Evolutionary conservation across 2,797 vertebrate genomes (phyloP).

Genomic region (Thalassophryne amazonica): DNA sequence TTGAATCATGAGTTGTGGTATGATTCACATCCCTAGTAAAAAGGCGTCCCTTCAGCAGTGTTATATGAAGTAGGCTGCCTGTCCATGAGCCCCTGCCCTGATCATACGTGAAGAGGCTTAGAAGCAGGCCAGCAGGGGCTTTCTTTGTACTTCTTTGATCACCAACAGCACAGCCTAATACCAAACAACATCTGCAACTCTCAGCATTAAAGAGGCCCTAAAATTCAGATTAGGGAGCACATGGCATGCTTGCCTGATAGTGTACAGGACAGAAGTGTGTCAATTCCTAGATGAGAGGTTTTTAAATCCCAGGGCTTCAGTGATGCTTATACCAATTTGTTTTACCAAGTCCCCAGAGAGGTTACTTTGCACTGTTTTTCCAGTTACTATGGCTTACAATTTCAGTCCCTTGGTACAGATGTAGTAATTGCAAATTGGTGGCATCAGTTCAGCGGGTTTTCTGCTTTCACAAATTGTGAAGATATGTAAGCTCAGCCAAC

Average conservation of each 20-base stretch:
- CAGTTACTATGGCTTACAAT: constrained; percentile 2
- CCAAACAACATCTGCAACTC: constrained; percentile 73
- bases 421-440: background rate
- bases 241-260: constrained; percentile 31
- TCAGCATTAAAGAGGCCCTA: constrained; percentile 66
- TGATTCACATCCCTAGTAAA: no score
- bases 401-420: background rate
- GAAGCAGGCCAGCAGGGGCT: constrained; percentile 63
- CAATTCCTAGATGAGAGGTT: constrained; percentile 50
- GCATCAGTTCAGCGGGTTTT: no score
- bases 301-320: constrained; percentile 47
- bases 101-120: constrained; percentile 60
- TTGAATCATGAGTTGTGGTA: no score
- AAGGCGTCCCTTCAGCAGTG: constrained; percentile 23
- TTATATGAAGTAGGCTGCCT: constrained; percentile 30
- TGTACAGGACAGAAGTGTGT: constrained; percentile 57
- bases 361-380: constrained; percentile 14
- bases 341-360: constrained; percentile 47
- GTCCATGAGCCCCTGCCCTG: constrained; percentile 31
- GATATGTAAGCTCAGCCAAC: no score
- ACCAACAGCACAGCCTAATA: constrained; percentile 63
- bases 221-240: constrained; percentile 58
- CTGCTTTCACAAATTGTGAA: no score
- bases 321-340: constrained; percentile 42
- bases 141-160: constrained; percentile 73